Base-by-base conservation (phyloP, 2,888 invertebrate species). In the Listrodromus nycthemerus region DNA sequence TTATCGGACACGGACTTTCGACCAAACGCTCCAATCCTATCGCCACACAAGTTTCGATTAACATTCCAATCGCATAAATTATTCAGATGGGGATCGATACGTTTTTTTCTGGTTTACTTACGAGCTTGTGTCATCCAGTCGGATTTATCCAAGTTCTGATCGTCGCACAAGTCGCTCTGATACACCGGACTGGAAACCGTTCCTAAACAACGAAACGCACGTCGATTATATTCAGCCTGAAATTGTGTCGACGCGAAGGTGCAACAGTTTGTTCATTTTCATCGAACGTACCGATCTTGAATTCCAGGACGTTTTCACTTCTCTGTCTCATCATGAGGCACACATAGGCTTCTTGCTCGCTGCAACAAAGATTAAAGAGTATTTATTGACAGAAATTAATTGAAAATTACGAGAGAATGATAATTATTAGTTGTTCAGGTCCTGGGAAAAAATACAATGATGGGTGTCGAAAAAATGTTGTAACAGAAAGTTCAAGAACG, bases 121-220 rank as follows among this genome's bases (percentile, higher is more conserved):
- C 95, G 94, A 86, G 95, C 95, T 95, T 95, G 95, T 1, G 96
- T 96, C 88, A 95, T 94, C 95, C 95, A 96, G 63, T 94, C 92
- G 65, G 94, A 94, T 66, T 94, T 93, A 70, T 94, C 93, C 87
- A 95, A 95, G 91, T 95, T 94, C 8, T 91, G 90, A 87, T 94
- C 94, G 58, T 93, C 92, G 88, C 95, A 95, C 41, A 95, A 89
- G 75, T 91, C 91, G 30, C 90, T 90, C 58, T 94, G 94, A 85
- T 93, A 94, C 50, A 91, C 89, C 19, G 91, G 90, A 82, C 91
- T 93, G 50, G 93, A 89, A 7, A 89, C 88, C 73, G 89, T 88
- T 69, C 94, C 94, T 93, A 86, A 33, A 84, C 77, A 74, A 82
- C 37, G 73, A 67, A 70, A 70, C 66, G 52, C n/a, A 69, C 1